Base-by-base conservation (phyloP, 2,888 invertebrate species). In the Epinotia nisella region DNA sequence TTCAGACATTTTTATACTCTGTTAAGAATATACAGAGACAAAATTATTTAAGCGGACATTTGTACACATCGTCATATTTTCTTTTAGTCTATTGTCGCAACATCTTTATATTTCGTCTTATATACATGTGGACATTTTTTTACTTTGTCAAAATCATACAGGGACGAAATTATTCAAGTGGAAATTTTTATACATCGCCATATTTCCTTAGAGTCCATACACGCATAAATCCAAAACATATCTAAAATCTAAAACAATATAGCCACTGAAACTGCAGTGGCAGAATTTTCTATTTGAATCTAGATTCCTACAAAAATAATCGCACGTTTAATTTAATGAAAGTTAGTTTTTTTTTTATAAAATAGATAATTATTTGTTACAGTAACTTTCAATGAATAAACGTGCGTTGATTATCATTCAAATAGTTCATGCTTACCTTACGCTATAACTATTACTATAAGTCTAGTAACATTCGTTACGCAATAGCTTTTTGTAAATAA, bases 241-340 rank as follows among this genome's bases (percentile, higher is more conserved):
- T 15, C 7, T 10, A 7, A 5, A 35, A 35, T 61, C 60, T 21
- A 53, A 21, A 65, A 65, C 3, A 62, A 35, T 9, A 35, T 9
- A 35, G 35, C 24, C 49, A 4, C 45, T 49, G 24, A 9, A 21
- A 62, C 3, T 49, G 41, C 29, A 49, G 39, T 49, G 24, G 13
- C 15, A 17, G 3, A 29, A 35, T 35, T n/a, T 17, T 39, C 66
- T 21, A 66, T 66, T 24, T 13, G n/a, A 56, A 56, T 56, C 55
- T 66, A 66, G 21, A 41, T 66, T 66, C 55, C 41, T 66, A 66
- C 55, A 53, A 35, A 53, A 21, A 11, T 56, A 41, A 24, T 49
- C 39, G 29, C 62, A 62, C 62, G 49, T 49, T 49, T 29, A 62
- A 17, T 62, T 2, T 24, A 2, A n/a, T 1, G 29, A 29, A 29